Evolutionary conservation across 2,113 vertebrate genomes (phyloP).

Genomic region (Eleginops maclovinus): DNA sequence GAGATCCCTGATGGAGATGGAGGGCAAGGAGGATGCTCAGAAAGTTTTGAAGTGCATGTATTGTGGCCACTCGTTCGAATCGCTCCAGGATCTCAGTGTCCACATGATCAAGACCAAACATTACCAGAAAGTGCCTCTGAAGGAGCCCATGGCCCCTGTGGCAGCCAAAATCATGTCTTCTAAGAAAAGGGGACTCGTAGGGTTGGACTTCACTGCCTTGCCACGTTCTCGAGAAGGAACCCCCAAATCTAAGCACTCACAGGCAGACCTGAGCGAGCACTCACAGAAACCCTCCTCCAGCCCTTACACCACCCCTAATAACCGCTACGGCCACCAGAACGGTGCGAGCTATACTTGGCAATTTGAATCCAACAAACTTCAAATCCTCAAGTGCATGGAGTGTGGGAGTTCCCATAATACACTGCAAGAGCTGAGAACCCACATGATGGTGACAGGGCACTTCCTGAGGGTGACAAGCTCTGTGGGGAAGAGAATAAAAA

Average conservation of each 20-base stretch:
- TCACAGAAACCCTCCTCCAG: constrained; percentile 90
- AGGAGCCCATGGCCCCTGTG: constrained; percentile 95
- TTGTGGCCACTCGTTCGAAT: constrained; percentile 99
- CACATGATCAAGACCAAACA: constrained; percentile 99
- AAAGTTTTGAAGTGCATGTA: constrained; percentile 99
- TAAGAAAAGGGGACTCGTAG: constrained; percentile 90
- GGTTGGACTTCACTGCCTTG: constrained; percentile 90
- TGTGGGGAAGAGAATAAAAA: constrained; percentile 92
- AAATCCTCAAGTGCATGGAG: constrained; percentile 98
- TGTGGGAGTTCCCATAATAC: constrained; percentile 96
- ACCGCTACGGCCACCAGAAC: constrained; percentile 93
- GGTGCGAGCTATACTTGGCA: constrained; percentile 94
- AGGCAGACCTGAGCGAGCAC: constrained; percentile 82
- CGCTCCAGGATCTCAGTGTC: constrained; percentile 97
- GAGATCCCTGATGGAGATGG: constrained; percentile 98
- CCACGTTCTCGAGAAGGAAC: constrained; percentile 91
- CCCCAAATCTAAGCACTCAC: constrained; percentile 84
- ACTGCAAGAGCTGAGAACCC: constrained; percentile 94
- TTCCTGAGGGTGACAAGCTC: constrained; percentile 95
- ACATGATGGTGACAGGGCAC: constrained; percentile 99
- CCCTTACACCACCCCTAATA: constrained; percentile 89
- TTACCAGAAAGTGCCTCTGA: constrained; percentile 99
- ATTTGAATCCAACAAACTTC: constrained; percentile 94
- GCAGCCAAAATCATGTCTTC: constrained; percentile 93
- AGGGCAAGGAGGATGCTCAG: constrained; percentile 98